These are phyloP conservation scores for Acinonyx jubatus DNA, from an alignment of 2,113 vertebrate species.

Conservation along the genomic window DNA sequence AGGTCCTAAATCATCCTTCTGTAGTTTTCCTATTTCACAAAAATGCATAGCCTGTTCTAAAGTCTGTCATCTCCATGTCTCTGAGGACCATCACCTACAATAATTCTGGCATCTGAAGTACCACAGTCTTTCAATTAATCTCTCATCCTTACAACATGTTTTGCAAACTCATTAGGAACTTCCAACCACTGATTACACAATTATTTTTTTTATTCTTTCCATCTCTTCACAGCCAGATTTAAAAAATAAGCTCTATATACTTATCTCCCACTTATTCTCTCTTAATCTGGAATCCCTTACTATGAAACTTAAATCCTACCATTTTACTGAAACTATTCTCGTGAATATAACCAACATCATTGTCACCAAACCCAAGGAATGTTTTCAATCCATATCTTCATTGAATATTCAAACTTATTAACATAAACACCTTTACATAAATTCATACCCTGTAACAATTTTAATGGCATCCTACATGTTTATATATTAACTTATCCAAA, in stretches of 20 bases:
- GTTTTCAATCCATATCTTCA: not conserved
- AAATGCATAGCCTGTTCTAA: not conserved
- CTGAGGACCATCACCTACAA: not conserved
- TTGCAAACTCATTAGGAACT: not conserved
- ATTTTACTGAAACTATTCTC: not conserved
- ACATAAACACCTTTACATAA: not conserved
- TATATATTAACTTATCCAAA: not conserved
- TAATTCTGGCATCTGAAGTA: not conserved
- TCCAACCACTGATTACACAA: not conserved
- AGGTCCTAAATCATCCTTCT: not conserved
- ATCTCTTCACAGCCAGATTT: not conserved
- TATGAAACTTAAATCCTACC: not conserved
- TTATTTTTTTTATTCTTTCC: not conserved
- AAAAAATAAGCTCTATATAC: not conserved
- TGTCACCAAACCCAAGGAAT: not conserved
- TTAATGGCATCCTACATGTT: not conserved
- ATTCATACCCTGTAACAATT: not conserved
- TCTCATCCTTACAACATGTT: not conserved
- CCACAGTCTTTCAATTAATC: not conserved
- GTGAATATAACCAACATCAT: not conserved
- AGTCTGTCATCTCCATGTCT: not conserved
- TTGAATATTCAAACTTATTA: not conserved
- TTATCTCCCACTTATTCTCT: not conserved
- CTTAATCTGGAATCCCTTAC: not conserved
- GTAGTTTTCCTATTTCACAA: not conserved